These are phyloP conservation scores for Hafferia zeledoni DNA, from an alignment of 2,797 vertebrate genomes.

Conservation along the genomic window DNA sequence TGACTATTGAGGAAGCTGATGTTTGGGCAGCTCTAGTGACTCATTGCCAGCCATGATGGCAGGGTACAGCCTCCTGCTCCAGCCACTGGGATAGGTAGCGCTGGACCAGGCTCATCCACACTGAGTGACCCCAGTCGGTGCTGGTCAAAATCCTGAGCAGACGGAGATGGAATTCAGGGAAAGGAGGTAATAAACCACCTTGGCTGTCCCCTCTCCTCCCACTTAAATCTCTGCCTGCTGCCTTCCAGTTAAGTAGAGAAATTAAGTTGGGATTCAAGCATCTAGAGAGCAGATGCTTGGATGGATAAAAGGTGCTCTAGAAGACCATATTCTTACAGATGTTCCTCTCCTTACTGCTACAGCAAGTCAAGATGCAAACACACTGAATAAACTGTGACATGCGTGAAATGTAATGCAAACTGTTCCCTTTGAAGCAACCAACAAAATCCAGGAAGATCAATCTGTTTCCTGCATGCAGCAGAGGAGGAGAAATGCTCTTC, in stretches of 20 bases:
- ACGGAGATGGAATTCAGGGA: not conserved
- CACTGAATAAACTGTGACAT: not conserved
- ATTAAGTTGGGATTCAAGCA: not conserved
- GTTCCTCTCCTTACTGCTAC: not conserved
- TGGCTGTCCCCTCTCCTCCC: not conserved
- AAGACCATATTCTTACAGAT: not conserved
- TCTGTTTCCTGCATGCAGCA: not conserved
- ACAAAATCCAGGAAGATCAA: not conserved
- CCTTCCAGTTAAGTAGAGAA: not conserved
- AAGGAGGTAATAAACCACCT: not conserved
- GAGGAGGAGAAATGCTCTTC: not conserved
- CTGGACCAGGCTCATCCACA: not conserved
- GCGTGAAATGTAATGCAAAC: slow-evolving; percentile 15
- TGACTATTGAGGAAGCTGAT: not conserved
- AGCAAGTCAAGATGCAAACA: not conserved
- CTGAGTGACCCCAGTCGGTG: rapidly evolving
- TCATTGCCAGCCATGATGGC: not conserved
- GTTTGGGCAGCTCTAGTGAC: not conserved
- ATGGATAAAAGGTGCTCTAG: not conserved
- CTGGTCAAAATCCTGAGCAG: rapidly evolving
- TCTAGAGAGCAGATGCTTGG: not conserved
- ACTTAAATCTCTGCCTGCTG: not conserved
- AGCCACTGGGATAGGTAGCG: not conserved
- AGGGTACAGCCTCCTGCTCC: not conserved
- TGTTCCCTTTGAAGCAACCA: not conserved